Evolutionary conservation across 2,797 vertebrate species (phyloP).

Genomic region (Vespertilio murinus): DNA sequence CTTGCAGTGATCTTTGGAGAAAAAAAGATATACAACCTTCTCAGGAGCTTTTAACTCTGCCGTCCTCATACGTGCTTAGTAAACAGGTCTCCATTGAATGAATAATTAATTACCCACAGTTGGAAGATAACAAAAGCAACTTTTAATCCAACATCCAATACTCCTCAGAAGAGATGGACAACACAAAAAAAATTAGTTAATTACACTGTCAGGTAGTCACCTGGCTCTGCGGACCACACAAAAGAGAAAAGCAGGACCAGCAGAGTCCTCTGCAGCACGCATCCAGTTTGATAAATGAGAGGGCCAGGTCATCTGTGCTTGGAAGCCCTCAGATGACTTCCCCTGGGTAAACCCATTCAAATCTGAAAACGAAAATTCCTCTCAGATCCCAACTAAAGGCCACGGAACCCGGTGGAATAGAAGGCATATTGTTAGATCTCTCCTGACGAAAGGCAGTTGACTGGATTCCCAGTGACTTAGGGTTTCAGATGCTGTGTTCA

Average conservation of each 20-base stretch:
- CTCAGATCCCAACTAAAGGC: conserved; percentile 62
- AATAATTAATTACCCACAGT: conserved; percentile 59
- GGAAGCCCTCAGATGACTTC: not conserved
- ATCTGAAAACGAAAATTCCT: conserved; percentile 45
- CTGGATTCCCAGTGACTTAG: conserved; percentile 52
- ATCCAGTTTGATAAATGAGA: not conserved
- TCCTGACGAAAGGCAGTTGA: conserved; percentile 63
- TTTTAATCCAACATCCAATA: not conserved
- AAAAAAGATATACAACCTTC: not conserved
- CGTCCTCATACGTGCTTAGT: not conserved
- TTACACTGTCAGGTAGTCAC: not conserved
- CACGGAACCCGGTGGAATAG: conserved; percentile 6
- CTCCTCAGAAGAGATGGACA: conserved; percentile 4
- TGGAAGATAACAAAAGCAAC: not conserved
- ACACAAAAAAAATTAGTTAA: conserved; percentile 37
- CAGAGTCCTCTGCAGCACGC: accelerated
- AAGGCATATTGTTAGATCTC: conserved; percentile 53
- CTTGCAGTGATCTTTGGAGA: not conserved
- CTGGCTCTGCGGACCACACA: conserved; percentile 28
- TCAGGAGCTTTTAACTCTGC: not conserved
- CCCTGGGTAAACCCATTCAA: conserved; percentile 13
- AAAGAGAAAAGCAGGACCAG: not conserved
- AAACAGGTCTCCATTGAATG: conserved; percentile 42
- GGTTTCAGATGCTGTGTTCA: conserved; percentile 55
- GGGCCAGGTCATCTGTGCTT: not conserved